These are phyloP conservation scores for Acanthurus lineatus DNA, from an alignment of 2,797 vertebrate species.

Conservation along the genomic window DNA sequence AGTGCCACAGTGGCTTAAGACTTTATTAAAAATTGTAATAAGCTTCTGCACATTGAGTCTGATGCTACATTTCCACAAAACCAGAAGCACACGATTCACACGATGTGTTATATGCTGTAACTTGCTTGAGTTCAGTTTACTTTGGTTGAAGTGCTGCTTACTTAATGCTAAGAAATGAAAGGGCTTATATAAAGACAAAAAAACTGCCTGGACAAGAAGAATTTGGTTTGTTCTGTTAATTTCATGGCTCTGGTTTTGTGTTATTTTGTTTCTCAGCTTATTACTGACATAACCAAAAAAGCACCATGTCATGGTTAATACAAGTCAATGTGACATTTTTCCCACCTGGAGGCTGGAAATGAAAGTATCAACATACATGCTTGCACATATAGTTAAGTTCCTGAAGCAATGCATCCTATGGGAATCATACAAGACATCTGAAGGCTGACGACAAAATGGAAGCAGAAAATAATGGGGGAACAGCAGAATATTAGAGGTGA, in stretches of 20 bases:
- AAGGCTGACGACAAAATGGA: background rate
- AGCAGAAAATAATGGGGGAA: background rate
- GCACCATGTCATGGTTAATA: background rate
- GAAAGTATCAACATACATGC: background rate
- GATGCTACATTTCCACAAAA: no score
- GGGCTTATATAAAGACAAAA: background rate
- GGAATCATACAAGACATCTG: background rate
- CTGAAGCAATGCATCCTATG: background rate
- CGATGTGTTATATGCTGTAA: no score
- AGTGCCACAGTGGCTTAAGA: no score
- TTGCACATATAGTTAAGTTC: background rate
- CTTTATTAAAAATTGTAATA: no score
- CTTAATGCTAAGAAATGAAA: background rate
- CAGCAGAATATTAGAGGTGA: background rate
- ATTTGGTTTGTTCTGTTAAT: background rate
- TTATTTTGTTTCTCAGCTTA: background rate
- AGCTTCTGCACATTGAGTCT: no score
- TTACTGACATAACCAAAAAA: background rate
- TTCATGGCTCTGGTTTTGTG: background rate
- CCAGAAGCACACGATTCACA: no score
- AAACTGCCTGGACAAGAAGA: background rate
- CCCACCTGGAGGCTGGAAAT: no score
- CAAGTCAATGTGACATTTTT: background rate
- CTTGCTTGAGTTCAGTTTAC: no score
- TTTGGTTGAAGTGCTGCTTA: background rate